Evolutionary conservation across 2,888 invertebrate genomes (phyloP).

Genomic region (Lycia hirtaria): DNA sequence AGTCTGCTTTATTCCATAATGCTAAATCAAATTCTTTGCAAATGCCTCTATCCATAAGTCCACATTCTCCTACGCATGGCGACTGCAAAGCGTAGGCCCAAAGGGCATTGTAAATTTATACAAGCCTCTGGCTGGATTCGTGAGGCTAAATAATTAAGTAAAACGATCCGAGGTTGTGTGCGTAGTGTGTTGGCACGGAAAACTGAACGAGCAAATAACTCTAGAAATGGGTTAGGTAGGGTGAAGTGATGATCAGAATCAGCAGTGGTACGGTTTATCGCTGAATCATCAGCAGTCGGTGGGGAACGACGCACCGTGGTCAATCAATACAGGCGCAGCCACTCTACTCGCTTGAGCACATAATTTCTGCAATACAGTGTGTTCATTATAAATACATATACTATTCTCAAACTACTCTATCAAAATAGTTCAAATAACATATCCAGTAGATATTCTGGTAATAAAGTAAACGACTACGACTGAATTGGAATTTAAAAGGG

Average conservation of each 20-base stretch:
- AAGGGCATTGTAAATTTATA: slow-evolving; percentile 24
- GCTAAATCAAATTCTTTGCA: not conserved
- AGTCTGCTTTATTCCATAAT: too few relatives aligned
- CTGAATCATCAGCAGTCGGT: slow-evolving; percentile 10
- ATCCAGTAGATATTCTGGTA: too few relatives aligned
- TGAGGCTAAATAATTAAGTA: slow-evolving; percentile 22
- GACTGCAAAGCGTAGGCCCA: slow-evolving; percentile 14
- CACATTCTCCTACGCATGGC: not conserved
- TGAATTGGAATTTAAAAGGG: too few relatives aligned
- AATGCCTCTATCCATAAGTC: not conserved
- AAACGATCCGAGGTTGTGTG: slow-evolving; percentile 13
- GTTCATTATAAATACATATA: not conserved
- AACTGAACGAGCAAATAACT: not conserved
- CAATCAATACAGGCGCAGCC: slow-evolving; percentile 7
- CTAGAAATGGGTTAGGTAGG: slow-evolving; percentile 12
- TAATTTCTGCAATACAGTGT: too few relatives aligned
- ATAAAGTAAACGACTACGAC: too few relatives aligned
- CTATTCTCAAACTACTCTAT: not conserved
- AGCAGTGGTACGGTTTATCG: not conserved
- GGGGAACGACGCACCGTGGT: not conserved
- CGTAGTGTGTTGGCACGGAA: not conserved
- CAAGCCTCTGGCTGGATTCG: slow-evolving; percentile 17
- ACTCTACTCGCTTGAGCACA: not conserved
- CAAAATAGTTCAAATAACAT: not conserved
- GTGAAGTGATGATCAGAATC: slow-evolving; percentile 3